phyloP scores from a whole-genome alignment of 2,888 invertebrate genomes.

The Carcina quercana region DNA sequence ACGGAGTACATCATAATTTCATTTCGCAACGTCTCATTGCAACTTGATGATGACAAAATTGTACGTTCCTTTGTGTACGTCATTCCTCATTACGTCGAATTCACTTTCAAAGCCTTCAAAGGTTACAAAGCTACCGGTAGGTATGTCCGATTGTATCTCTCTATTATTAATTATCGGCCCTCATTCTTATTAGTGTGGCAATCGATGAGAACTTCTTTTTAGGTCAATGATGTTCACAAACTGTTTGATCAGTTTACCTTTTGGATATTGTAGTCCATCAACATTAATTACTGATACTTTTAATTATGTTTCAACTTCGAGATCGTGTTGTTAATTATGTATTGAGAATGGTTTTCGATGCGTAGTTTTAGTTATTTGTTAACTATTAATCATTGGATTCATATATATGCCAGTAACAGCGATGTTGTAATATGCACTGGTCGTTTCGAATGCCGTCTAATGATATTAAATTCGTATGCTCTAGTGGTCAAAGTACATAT shows the following conservation, averaged over 20 bases:
- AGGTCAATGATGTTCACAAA: constrained; percentile 52
- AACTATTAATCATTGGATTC: constrained; percentile 6
- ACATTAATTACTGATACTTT: constrained; percentile 34
- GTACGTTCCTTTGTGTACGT: constrained; percentile 40
- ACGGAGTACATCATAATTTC: constrained; percentile 29
- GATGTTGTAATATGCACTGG: background rate
- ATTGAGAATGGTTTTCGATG: constrained; percentile 3
- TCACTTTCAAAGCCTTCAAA: constrained; percentile 26
- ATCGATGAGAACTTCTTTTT: constrained; percentile 34
- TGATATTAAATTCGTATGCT: background rate
- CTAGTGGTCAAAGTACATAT: constrained; percentile 6
- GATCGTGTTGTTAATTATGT: constrained; percentile 20
- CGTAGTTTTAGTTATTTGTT: constrained; percentile 3
- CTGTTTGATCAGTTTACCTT: constrained; percentile 32
- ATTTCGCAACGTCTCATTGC: constrained; percentile 27
- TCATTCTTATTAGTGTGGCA: constrained; percentile 43
- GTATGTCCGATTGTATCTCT: constrained; percentile 23
- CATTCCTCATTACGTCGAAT: constrained; percentile 31
- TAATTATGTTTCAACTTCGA: constrained; percentile 27
- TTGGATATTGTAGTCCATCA: constrained; percentile 23
- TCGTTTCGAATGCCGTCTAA: no score
- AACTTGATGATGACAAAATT: constrained; percentile 43
- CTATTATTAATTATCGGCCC: constrained; percentile 42
- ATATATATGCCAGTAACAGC: background rate
- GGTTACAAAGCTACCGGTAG: constrained; percentile 14